Evolutionary conservation across 1,140 invertebrate species (phyloP), one percentile per base, ranked within the genome.

Genomic region (Lutraria rhynchaena): DNA sequence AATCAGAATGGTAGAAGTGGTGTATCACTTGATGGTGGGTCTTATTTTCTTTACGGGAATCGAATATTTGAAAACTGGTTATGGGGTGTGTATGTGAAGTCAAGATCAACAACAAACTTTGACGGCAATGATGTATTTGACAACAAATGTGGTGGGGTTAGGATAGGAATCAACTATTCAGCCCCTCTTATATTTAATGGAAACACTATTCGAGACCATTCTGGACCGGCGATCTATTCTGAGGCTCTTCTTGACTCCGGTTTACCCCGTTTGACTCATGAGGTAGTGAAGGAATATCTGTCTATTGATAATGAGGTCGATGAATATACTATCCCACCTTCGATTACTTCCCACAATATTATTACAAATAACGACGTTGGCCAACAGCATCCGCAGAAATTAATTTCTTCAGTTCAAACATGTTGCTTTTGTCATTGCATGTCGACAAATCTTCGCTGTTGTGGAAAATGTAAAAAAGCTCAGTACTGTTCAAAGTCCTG

Each of bases 91-190:
- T 41, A 65, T 29, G 22, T 55, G 1, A 74, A 74, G 46, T 55
- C 29, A 1, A 51, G 70, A 33, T 82, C 80, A 55, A 27, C 69
- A 19, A 5, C 35, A 11, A 31, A 24, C 22, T 29, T 82, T n/a
- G 11, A 17, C 11, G 67, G 57, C 22, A 82, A 82, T 31, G 80
- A 82, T 46, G 74, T 82, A 27, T 82, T 74, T 46, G 61, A 65
- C 24, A 82, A 82, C 51, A 82, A 74, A 73, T 81, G 78, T 65
- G 78, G 78, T 5, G 78, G 78, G 4, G 73, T 81, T 11, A 49
- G 69, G 15, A 37, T 81, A 9, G 78, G 78, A 35, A 24, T 35
- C 9, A 81, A 81, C 27, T 75, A 67, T 51, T 81, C 78, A 27
- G 67, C 78, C 0, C n/a, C 69, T 19, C 57, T 73, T n/a, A 9